Conservation (phyloP, 2,888 invertebrate species). For the Dione juno region DNA sequence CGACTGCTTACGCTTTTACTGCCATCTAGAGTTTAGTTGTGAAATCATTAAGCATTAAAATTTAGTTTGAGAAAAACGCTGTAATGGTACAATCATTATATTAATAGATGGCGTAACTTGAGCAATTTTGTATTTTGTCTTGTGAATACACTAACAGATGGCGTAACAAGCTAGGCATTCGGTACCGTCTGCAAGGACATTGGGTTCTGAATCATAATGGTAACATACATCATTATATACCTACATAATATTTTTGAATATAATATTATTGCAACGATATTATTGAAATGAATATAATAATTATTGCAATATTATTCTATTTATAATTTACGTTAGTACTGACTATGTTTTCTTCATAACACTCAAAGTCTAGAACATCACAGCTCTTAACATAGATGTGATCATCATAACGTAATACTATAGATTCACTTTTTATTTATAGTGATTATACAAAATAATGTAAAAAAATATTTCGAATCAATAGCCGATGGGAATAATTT, state of each 20-base stretch:
- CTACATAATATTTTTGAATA: conserved; percentile 1
- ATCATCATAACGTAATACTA: neutral
- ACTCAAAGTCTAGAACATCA: no score
- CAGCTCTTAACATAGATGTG: neutral
- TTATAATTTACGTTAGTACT: no score
- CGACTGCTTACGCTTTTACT: conserved; percentile 56
- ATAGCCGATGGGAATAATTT: neutral
- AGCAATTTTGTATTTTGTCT: neutral
- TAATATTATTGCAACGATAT: no score
- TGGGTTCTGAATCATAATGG: neutral
- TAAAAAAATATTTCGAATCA: neutral
- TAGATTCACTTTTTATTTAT: neutral
- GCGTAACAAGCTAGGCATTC: neutral
- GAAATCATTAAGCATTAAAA: neutral
- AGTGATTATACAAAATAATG: no score
- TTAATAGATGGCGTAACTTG: conserved; percentile 21
- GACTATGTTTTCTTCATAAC: no score
- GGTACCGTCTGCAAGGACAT: neutral
- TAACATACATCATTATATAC: neutral
- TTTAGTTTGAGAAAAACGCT: neutral
- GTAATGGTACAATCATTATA: neutral
- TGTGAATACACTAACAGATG: neutral
- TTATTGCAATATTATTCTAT: no score
- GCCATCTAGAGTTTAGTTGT: conserved; percentile 51
- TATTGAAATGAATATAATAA: no score